A percentile compares a stretch with the other conserved stretches of the same genome.
Conservation (phyloP, 2,888 invertebrate species). For the Isotomurus palustris region DNA sequence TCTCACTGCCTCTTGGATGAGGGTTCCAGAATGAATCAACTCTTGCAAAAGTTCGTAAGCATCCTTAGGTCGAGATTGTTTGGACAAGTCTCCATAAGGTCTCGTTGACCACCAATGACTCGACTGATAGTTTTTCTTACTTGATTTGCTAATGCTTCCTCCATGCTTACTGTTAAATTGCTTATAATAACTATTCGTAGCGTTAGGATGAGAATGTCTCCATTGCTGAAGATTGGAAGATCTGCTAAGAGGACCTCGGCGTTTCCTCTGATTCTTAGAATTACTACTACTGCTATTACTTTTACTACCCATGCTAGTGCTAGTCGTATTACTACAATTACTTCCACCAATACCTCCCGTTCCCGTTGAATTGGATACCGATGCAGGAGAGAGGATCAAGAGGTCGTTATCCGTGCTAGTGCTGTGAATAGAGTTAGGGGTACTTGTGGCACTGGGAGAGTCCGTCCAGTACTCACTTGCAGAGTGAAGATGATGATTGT, state of each 20-base stretch:
- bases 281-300: neutral
- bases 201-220: slow-evolving; percentile 8
- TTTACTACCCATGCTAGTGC: slow-evolving; percentile 4
- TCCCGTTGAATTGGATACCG: neutral
- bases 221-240: slow-evolving; percentile 1
- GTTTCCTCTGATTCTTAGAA: neutral
- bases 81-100: slow-evolving; percentile 25
- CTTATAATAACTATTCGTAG: slow-evolving; percentile 27
- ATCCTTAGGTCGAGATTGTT: slow-evolving; percentile 30
- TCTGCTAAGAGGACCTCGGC: slow-evolving; percentile 1
- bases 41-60: slow-evolving; percentile 38
- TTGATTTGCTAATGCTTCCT: slow-evolving; percentile 35
- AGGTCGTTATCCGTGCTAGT: slow-evolving; percentile 4
- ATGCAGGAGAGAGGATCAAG: slow-evolving; percentile 5
- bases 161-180: slow-evolving; percentile 31
- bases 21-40: slow-evolving; percentile 34
- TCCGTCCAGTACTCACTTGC: slow-evolving; percentile 8
- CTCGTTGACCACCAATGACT: slow-evolving; percentile 35
- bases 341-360: neutral
- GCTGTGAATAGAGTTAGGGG: slow-evolving; percentile 15
- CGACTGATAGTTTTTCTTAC: slow-evolving; percentile 22
- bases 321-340: slow-evolving; percentile 1
- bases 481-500: slow-evolving; percentile 21
- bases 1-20: slow-evolving; percentile 37
- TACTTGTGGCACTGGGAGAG: slow-evolving; percentile 19